Conservation (phyloP, 2,888 invertebrate genomes). For the Heliconius erato region DNA sequence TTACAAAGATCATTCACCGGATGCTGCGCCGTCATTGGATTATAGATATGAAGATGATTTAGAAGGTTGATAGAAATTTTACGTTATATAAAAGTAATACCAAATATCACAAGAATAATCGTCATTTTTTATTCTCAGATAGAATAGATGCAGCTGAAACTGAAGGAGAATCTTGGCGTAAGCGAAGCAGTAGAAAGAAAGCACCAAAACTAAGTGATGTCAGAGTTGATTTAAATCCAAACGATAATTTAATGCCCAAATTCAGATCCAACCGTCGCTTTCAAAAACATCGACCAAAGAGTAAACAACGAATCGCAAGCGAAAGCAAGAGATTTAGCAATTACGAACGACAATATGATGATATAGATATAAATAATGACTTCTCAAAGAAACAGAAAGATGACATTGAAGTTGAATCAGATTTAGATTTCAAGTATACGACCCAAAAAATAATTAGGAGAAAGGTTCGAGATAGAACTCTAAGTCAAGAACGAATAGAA, state of each 20-base stretch:
- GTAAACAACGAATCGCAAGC: slow-evolving; percentile 31
- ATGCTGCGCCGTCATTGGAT: slow-evolving; percentile 67
- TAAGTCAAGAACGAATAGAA: slow-evolving; percentile 43
- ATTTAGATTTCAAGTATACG: slow-evolving; percentile 52
- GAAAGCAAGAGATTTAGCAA: slow-evolving; percentile 31
- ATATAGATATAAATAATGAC: slow-evolving; percentile 46
- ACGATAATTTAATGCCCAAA: slow-evolving; percentile 29
- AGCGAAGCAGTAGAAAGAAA: slow-evolving; percentile 33
- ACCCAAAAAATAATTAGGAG: slow-evolving; percentile 62
- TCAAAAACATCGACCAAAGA: slow-evolving; percentile 49
- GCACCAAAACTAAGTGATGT: slow-evolving; percentile 27
- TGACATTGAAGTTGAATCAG: slow-evolving; percentile 56
- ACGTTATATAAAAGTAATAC: neutral
- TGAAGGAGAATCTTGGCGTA: slow-evolving; percentile 44
- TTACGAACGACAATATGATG: slow-evolving; percentile 55
- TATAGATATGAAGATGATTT: slow-evolving; percentile 72
- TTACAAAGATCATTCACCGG: slow-evolving; percentile 67
- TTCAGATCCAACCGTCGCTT: slow-evolving; percentile 39
- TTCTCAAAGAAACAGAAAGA: slow-evolving; percentile 53
- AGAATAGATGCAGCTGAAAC: slow-evolving; percentile 30
- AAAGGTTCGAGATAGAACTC: slow-evolving; percentile 65
- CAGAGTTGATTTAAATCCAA: slow-evolving; percentile 34
- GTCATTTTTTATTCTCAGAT: slow-evolving; percentile 31
- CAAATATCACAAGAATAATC: neutral
- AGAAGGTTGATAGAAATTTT: slow-evolving; percentile 53